Conservation (phyloP, 1,140 invertebrate species). For the Littorina saxatilis region DNA sequence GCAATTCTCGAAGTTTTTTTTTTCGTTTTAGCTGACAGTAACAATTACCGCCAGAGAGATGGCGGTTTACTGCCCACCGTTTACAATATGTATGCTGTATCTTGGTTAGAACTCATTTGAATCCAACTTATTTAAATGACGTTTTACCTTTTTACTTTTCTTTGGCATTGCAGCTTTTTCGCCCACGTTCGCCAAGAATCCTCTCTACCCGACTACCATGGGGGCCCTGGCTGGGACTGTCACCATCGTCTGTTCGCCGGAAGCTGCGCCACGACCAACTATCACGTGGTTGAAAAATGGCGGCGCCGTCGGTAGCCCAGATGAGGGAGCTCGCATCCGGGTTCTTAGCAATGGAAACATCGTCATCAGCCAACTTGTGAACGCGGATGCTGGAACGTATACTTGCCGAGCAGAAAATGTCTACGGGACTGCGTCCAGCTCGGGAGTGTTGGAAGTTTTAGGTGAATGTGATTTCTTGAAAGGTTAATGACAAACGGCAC, state of each 20-base stretch:
- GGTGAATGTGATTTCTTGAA: too few relatives aligned
- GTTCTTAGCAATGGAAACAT: constrained; percentile 65
- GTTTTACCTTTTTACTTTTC: too few relatives aligned
- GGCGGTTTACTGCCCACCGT: too few relatives aligned
- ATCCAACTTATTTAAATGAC: too few relatives aligned
- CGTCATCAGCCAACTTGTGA: constrained; percentile 48
- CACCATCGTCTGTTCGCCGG: constrained; percentile 93
- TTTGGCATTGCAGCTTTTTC: constrained; percentile 84
- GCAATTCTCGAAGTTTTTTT: too few relatives aligned
- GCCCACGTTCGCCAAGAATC: constrained; percentile 93
- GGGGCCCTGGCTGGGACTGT: constrained; percentile 93
- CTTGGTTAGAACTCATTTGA: too few relatives aligned
- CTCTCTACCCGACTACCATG: constrained; percentile 91
- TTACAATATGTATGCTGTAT: too few relatives aligned
- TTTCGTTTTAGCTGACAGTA: too few relatives aligned
- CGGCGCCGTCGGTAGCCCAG: constrained; percentile 77
- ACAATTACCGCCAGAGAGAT: too few relatives aligned
- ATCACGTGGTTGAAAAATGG: constrained; percentile 92
- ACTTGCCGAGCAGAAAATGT: constrained; percentile 54
- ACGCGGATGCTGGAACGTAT: constrained; percentile 53
- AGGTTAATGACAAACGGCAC: background rate
- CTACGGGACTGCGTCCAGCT: constrained; percentile 48
- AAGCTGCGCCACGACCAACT: constrained; percentile 90
- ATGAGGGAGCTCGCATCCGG: constrained; percentile 49
- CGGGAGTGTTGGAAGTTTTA: constrained; percentile 50